phyloP scores from a whole-genome alignment of 2,113 vertebrate species.

The Sakesphorus luctuosus region DNA sequence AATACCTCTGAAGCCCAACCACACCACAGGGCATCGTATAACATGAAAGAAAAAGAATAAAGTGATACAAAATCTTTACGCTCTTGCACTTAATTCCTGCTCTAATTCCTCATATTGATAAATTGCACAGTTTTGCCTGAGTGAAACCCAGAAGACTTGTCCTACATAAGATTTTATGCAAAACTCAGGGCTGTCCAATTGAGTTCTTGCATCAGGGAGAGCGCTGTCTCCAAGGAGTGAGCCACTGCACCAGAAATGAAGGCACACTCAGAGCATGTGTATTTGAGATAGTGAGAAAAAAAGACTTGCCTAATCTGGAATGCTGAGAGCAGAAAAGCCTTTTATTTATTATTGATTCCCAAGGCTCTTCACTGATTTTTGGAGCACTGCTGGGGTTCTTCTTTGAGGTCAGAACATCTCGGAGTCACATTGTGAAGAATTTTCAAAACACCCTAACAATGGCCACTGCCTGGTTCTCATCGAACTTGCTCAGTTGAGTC shows the following conservation, averaged over 20 bases:
- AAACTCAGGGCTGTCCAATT: neutral
- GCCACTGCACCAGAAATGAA: neutral
- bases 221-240: neutral
- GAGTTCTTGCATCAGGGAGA: neutral
- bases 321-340: neutral
- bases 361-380: neutral
- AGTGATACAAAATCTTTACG: accelerated
- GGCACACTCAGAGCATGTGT: neutral
- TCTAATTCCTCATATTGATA: neutral
- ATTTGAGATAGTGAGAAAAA: neutral
- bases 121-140: neutral
- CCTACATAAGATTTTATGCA: neutral
- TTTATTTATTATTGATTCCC: neutral
- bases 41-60: neutral
- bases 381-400: neutral
- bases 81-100: neutral
- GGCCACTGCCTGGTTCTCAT: neutral
- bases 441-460: neutral
- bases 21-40: too few species aligned
- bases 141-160: neutral
- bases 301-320: neutral
- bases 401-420: neutral
- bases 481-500: neutral
- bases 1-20: neutral
- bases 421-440: neutral